Evolutionary conservation across 2,888 invertebrate genomes (phyloP).

Genomic region (Dryobota labecula): DNA sequence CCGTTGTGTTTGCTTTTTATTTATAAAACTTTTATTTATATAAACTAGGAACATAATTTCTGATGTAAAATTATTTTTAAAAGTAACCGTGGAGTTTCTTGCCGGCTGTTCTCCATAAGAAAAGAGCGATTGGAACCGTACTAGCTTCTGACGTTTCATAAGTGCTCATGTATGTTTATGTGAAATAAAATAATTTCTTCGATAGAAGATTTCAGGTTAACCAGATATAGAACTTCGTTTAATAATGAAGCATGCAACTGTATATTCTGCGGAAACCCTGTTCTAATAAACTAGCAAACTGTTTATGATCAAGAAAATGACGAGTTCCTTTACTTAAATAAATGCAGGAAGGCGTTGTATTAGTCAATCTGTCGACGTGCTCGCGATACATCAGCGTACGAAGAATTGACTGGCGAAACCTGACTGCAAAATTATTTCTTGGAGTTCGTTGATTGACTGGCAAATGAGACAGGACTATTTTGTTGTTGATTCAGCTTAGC

Average conservation of each 20-base stretch:
- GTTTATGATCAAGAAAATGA: conserved; percentile 28
- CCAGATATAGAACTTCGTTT: conserved; percentile 4
- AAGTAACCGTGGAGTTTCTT: neutral
- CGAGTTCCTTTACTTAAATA: conserved; percentile 12
- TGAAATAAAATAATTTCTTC: neutral
- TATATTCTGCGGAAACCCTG: neutral
- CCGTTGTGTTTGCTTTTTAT: no score
- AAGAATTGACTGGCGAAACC: conserved; percentile 44
- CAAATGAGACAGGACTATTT: conserved; percentile 23
- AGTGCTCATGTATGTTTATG: neutral
- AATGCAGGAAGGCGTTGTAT: conserved; percentile 38
- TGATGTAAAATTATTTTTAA: no score
- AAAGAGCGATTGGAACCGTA: neutral
- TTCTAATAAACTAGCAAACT: conserved; percentile 17
- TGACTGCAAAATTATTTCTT: conserved; percentile 13
- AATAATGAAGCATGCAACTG: neutral
- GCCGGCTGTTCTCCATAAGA: neutral
- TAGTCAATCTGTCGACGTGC: conserved; percentile 27
- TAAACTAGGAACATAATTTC: no score
- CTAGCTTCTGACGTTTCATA: neutral
- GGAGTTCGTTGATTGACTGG: conserved; percentile 16
- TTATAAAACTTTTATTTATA: no score
- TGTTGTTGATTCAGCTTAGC: neutral
- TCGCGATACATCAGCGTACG: conserved; percentile 4
- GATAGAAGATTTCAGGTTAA: neutral